phyloP scores from a whole-genome alignment of 2,888 invertebrate species.

The Drosophila diplacantha region DNA sequence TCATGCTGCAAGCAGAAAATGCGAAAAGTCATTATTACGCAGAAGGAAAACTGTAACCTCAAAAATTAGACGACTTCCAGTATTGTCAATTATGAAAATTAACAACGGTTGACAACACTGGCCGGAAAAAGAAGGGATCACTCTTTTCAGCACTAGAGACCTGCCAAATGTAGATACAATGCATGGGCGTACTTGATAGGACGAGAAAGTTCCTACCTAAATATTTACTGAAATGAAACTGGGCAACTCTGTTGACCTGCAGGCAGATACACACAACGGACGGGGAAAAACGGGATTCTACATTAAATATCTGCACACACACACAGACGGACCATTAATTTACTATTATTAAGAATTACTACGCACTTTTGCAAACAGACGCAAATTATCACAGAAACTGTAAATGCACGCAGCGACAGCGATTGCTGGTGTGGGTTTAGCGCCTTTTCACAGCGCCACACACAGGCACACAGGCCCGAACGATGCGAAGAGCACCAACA shows the following conservation, averaged over 20 bases:
- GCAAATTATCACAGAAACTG: conserved; percentile 12
- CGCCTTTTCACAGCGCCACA: conserved; percentile 23
- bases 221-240: neutral
- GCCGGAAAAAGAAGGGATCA: conserved; percentile 4
- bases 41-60: conserved; percentile 6
- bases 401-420: conserved; percentile 4
- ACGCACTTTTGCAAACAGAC: conserved; percentile 26
- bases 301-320: neutral
- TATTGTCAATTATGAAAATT: neutral
- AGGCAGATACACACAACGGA: conserved; percentile 35
- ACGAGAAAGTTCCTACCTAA: neutral
- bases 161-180: neutral
- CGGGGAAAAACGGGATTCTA: conserved; percentile 1
- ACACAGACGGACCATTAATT: neutral
- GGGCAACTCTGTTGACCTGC: conserved; percentile 34
- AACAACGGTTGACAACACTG: conserved; percentile 9
- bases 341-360: neutral
- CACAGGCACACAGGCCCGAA: conserved; percentile 20
- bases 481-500: conserved; percentile 25
- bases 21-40: conserved; percentile 4
- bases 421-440: conserved; percentile 10
- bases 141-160: neutral
- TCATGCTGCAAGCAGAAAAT: conserved; percentile 45
- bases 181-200: neutral
- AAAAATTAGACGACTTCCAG: neutral